Base-by-base conservation (phyloP, 2,113 vertebrate species). In the Orycteropus afer region DNA sequence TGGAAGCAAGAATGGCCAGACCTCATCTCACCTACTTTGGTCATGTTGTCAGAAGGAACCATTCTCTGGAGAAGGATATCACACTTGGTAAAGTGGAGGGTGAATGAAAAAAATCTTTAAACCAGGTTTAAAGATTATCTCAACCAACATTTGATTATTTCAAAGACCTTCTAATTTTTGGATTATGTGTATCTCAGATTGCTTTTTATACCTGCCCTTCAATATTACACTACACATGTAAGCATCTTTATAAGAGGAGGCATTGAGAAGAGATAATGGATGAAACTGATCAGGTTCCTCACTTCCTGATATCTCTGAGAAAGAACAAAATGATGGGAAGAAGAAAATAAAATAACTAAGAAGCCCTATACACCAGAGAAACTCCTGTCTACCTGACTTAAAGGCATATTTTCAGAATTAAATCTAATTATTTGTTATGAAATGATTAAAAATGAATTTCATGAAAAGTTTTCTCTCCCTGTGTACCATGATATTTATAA, bases 371-470 rank as follows among this genome's bases (percentile, higher is more conserved):
- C 14, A 10, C 10, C n/a, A 7, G 23, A 27, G 37, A 76, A 95
- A 67, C 20, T 49, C 45, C 40, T 11, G 45, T 29, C 9, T 13
- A 74, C 59, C 47, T 61, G 20, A 57, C 29, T 73, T 79, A 93
- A 42, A 81, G 23, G 10, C 20, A 34, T 61, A 63, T 78, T 93
- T 90, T 79, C 25, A 55, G 73, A 93, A 85, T 93, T 82, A 90
- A 93, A 55, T 59, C 29, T 61, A 61, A 61, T 57, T 84, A 88
- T 81, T 13, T 92, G 18, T 32, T 49, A 71, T 74, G 17, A 84
- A 73, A 76, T 63, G 53, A 93, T 74, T 49, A 90, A 91, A 94
- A 95, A 57, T 90, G 8, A 5, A 92, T 88, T 74, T 96, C 6
- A 49, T 69, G 23, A 79, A 73, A 90, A 65, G 0, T 82, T 90